phyloP scores from a whole-genome alignment of 2,888 invertebrate genomes.

The Nasonia oneida region DNA sequence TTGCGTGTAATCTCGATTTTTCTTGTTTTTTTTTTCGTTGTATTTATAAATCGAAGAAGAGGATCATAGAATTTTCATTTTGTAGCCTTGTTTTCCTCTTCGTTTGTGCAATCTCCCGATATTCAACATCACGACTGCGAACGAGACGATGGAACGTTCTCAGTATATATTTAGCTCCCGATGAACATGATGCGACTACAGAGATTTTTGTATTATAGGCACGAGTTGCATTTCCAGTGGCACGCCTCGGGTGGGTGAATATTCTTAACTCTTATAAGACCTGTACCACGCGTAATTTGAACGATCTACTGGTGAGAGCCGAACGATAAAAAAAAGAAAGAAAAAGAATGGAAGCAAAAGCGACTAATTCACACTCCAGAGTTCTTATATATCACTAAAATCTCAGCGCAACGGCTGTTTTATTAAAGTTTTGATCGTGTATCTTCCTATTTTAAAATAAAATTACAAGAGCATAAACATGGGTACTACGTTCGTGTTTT shows the following conservation, averaged over 20 bases:
- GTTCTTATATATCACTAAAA: constrained; percentile 73
- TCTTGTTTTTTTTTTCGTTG: constrained; percentile 20
- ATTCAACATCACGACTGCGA: constrained; percentile 41
- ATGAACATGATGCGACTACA: constrained; percentile 20
- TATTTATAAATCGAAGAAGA: constrained; percentile 26
- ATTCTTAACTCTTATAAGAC: constrained; percentile 68
- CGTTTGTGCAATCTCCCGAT: constrained; percentile 56
- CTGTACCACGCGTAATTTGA: constrained; percentile 70
- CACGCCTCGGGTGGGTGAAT: constrained; percentile 69
- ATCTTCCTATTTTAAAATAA: constrained; percentile 19
- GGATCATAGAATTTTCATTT: constrained; percentile 12
- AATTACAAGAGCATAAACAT: background rate
- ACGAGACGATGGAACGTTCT: constrained; percentile 23
- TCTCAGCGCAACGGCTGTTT: constrained; percentile 74
- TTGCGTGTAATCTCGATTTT: constrained; percentile 29
- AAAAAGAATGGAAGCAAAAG: constrained; percentile 64
- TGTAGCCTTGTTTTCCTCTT: constrained; percentile 37
- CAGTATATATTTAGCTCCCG: constrained; percentile 14
- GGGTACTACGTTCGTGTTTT: constrained; percentile 7
- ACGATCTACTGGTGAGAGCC: constrained; percentile 65
- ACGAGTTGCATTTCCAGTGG: constrained; percentile 77
- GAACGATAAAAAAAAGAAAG: constrained; percentile 23
- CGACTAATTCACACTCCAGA: constrained; percentile 73
- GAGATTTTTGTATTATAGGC: constrained; percentile 39
- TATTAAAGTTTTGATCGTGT: constrained; percentile 56